Evolutionary conservation across 2,888 invertebrate genomes (phyloP), one percentile per base, ranked within the genome.

Genomic region (Drosophila limbata): DNA sequence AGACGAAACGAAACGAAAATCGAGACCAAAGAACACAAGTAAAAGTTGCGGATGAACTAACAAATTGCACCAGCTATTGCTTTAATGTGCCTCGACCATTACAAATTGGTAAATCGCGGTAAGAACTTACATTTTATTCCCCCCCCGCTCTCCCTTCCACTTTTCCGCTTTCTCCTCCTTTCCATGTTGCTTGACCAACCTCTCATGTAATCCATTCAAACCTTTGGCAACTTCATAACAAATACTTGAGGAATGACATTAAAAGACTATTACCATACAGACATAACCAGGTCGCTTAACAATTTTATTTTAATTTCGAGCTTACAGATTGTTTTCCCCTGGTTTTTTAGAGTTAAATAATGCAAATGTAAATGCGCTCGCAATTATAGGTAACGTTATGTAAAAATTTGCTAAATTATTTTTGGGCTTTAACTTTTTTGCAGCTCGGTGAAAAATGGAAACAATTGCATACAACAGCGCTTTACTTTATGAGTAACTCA

Each of bases 61-160:
- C 73, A 77, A 73, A 74, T 77, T 77, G 73, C 60, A 28, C 35
- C 47, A 48, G 56, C 66, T 28, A 55, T 28, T 44, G 70, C 75
- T 65, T 69, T 69, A 59, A 75, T 69, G 57, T 51, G 42, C 42
- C 48, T 55, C 31, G 61, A 55, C 69, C 69, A 69, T 60, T 45
- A 76, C 71, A 72, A 72, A 73, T 73, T 66, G 77, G 65, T 44
- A 65, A 77, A 77, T 77, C 45, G 73, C 45, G 73, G 50, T 55
- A 11, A 47, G 42, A 9, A 50, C 15, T 70, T 40, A 44, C 64
- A 45, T 17, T 25, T n/a, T 8, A 13, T 33, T 15, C 3, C 1
- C n/a, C 35, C 21, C n/a, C n/a, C n/a, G n/a, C n/a, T n/a, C n/a
- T n/a, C n/a, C n/a, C n/a, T n/a, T n/a, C n/a, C n/a, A n/a, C n/a